A percentile compares a stretch with the other conserved stretches of the same genome.
Conservation (phyloP, 2,888 invertebrate species). For the Phragmatobia fuliginosa region DNA sequence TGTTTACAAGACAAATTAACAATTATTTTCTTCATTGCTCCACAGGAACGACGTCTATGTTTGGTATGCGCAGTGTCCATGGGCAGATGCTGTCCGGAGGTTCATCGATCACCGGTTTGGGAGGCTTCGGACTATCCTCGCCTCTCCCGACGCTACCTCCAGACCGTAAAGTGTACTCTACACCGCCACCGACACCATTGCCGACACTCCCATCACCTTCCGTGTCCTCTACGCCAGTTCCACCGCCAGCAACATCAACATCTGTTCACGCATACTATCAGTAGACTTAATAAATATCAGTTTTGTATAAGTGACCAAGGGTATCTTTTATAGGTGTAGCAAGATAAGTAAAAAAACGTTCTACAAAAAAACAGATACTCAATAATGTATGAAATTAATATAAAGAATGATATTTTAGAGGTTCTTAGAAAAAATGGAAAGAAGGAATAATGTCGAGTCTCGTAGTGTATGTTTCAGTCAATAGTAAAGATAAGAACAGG, state of each 20-base stretch:
- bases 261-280: constrained; percentile 75
- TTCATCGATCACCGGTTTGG: constrained; percentile 69
- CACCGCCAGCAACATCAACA: constrained; percentile 73
- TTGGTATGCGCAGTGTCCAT: constrained; percentile 78
- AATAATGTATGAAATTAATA: neutral
- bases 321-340: neutral
- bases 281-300: constrained; percentile 20
- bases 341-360: neutral
- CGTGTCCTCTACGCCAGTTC: constrained; percentile 70
- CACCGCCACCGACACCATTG: constrained; percentile 85
- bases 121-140: constrained; percentile 74
- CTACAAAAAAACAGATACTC: neutral
- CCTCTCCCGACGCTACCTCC: constrained; percentile 79
- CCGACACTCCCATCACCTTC: constrained; percentile 82
- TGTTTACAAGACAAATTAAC: neutral
- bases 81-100: constrained; percentile 78
- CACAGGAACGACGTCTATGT: constrained; percentile 75
- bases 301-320: constrained; percentile 1
- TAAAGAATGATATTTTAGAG: neutral
- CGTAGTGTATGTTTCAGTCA: neutral
- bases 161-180: constrained; percentile 87
- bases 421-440: neutral
- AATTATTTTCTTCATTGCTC: constrained; percentile 21
- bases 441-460: neutral
- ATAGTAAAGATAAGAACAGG: neutral